Conservation (phyloP, 2,797 vertebrate genomes). For the Coracias cyanogaster region DNA sequence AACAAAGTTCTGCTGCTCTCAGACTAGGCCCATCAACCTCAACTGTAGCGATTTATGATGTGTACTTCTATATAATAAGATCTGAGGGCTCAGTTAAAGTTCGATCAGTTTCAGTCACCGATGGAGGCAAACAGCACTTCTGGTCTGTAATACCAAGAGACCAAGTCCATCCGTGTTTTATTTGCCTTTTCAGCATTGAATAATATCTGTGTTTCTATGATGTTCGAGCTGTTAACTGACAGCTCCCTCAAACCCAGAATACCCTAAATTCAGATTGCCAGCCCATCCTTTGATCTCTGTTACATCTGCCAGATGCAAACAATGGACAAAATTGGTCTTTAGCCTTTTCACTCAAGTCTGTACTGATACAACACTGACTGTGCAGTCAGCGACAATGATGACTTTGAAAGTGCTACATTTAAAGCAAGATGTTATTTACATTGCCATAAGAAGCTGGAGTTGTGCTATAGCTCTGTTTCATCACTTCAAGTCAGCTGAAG, state of each 20-base stretch:
- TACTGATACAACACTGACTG: neutral
- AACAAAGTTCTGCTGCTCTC: neutral
- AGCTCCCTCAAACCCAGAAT: neutral
- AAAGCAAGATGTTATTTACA: neutral
- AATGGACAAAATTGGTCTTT: neutral
- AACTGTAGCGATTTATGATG: neutral
- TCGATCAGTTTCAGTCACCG: neutral
- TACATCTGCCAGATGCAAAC: neutral
- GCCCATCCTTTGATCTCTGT: neutral
- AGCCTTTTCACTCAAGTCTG: neutral
- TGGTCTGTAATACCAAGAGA: neutral
- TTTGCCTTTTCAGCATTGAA: neutral
- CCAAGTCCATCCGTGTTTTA: neutral
- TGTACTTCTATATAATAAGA: neutral
- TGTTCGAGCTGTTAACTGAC: neutral
- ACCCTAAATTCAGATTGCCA: neutral
- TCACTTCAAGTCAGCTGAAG: neutral
- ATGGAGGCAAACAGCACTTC: neutral
- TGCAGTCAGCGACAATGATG: neutral
- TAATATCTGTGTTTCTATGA: neutral
- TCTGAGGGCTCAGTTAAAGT: neutral
- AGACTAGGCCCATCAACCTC: neutral
- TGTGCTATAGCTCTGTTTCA: neutral
- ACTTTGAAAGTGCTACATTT: neutral
- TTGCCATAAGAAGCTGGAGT: neutral